Evolutionary conservation across 2,113 vertebrate genomes (phyloP).

Genomic region (Ia io): DNA sequence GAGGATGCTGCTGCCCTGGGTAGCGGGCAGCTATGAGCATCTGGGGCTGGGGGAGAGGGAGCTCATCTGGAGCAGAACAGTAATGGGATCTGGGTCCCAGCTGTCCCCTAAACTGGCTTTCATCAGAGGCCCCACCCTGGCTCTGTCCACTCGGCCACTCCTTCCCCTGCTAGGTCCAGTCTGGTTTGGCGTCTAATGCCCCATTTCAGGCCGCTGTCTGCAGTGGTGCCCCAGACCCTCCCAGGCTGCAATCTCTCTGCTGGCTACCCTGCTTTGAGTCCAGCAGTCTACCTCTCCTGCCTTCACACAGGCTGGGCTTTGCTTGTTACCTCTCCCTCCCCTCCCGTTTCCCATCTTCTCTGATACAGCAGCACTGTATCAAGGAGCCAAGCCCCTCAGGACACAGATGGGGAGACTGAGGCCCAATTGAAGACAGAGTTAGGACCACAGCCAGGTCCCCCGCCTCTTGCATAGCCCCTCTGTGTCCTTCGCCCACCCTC

Average conservation of each 20-base stretch:
- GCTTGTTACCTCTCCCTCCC: neutral
- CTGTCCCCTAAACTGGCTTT: too few relatives aligned
- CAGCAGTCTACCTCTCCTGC: neutral
- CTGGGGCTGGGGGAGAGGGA: accelerated
- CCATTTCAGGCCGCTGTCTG: neutral
- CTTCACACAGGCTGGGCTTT: neutral
- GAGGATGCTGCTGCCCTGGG: neutral
- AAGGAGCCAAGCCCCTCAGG: neutral
- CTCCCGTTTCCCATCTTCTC: neutral
- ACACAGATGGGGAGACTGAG: neutral
- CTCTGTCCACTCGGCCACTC: neutral
- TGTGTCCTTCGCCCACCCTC: neutral
- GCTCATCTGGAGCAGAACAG: neutral
- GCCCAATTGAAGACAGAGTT: neutral
- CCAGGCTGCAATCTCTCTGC: neutral
- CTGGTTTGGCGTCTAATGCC: neutral
- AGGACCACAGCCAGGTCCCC: neutral
- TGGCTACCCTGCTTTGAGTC: neutral
- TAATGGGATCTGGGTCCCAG: neutral
- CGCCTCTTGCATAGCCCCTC: neutral
- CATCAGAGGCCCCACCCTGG: neutral
- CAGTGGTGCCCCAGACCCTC: neutral
- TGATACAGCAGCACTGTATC: neutral
- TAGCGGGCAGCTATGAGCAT: too few relatives aligned
- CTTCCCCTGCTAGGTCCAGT: neutral